These are phyloP conservation scores for Heliopora coerulea DNA, from an alignment of 92 coral and sea anemone genomes.

Conservation along the genomic window DNA sequence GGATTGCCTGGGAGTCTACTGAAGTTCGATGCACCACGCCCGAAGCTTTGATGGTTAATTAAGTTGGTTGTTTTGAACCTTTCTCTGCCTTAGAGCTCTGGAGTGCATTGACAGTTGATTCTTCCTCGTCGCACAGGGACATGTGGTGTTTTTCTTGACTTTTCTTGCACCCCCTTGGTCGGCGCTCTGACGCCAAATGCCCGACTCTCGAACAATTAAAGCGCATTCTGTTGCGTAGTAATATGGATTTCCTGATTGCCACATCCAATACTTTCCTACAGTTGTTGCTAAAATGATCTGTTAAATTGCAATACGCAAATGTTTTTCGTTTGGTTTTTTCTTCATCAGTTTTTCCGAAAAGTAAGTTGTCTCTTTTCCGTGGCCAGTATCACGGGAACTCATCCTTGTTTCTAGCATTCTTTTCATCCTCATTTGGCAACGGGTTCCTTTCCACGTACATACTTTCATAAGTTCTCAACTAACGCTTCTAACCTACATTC, in stretches of 20 bases:
- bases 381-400: background rate
- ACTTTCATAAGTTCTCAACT: constrained; percentile 47
- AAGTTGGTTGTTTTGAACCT: no score
- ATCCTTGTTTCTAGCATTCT: background rate
- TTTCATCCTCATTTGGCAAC: background rate
- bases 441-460: constrained; percentile 52
- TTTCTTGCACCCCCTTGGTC: background rate
- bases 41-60: no score
- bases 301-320: constrained; percentile 16
- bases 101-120: background rate
- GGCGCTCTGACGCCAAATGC: constrained; percentile 2
- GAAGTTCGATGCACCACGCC: no score
- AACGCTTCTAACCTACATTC: constrained; percentile 50
- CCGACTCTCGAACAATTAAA: background rate
- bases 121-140: constrained; percentile 11
- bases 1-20: no score
- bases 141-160: constrained; percentile 21
- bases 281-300: background rate
- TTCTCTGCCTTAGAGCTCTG: background rate
- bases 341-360: background rate
- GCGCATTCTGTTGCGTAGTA: background rate
- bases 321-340: constrained; percentile 22
- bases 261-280: background rate
- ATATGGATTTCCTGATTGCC: background rate
- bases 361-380: background rate